These are phyloP conservation scores for Cyanocitta stelleri DNA, from an alignment of 2,113 vertebrate genomes.

Conservation along the genomic window DNA sequence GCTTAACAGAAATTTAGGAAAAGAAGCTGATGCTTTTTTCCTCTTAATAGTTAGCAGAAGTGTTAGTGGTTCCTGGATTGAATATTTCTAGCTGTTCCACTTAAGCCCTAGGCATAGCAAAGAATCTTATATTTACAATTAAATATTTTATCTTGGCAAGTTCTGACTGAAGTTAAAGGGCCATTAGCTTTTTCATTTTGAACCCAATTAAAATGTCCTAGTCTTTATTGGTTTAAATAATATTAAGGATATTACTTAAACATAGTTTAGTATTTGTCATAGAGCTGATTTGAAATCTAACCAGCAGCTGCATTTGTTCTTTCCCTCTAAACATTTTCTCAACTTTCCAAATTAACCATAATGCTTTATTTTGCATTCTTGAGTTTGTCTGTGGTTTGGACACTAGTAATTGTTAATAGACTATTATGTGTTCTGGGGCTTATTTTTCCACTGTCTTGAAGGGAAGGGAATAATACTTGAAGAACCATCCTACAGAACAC, in stretches of 20 bases:
- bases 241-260: conserved; percentile 45
- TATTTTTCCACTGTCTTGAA: not conserved
- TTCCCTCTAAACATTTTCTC: not conserved
- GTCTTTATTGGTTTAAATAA: conserved; percentile 21
- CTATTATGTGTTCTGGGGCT: not conserved
- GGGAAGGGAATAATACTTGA: not conserved
- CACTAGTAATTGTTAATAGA: not conserved
- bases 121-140: conserved; percentile 33
- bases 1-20: not conserved
- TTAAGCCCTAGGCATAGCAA: conserved; percentile 30
- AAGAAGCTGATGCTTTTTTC: not conserved
- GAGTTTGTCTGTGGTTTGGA: not conserved
- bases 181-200: conserved; percentile 34
- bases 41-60: not conserved
- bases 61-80: not conserved
- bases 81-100: conserved; percentile 22
- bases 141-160: conserved; percentile 25
- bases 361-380: not conserved
- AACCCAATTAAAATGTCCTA: conserved; percentile 43
- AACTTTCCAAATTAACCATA: not conserved
- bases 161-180: conserved; percentile 17
- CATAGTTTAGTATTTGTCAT: not conserved
- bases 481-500: not conserved
- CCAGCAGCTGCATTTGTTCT: not conserved
- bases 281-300: conserved; percentile 29